Base-by-base conservation (phyloP, 2,113 vertebrate species). In the Equus quagga region DNA sequence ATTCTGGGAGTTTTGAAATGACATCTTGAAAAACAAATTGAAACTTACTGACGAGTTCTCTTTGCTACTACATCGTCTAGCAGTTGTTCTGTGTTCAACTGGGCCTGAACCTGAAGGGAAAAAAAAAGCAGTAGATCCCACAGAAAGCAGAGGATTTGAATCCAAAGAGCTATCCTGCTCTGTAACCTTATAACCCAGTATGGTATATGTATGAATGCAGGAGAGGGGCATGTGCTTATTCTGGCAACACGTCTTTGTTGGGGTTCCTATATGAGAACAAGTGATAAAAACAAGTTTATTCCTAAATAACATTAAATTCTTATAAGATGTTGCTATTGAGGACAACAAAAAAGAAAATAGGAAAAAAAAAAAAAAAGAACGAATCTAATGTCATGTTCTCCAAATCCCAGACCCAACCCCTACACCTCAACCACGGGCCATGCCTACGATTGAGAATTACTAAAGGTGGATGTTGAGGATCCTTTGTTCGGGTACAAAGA, bases 31-130 rank as follows among this genome's bases (percentile, higher is more conserved):
- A 97, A 91, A 90, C 69, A 97, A 97, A 97, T 54, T 78, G 65
- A 92, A 94, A 99, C 99, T 99, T 99, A 99, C 99, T 98, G 98
- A 91, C 98, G 98, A 84, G 98, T 98, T 98, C 98, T 99, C 93
- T 99, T 99, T 89, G 97, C 89, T 96, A 97, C 97, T 90, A 98
- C 98, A 94, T 98, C 98, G 41, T 98, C 98, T 91, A 99, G 94
- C 78, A 98, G 96, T 67, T 98, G 98, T 94, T 98, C 98, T 62
- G 98, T 97, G 92, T 99, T 99, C 97, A 99, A 98, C 90, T 99
- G 98, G 79, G 99, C 96, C 96, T 99, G 99, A 94, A 99, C 99
- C 99, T 99, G 97, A 98, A 98, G 97, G 88, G 69, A 13, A 62
- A 90, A 92, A 93, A 94, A 94, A 95, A 92, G 89, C 69, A 97